These are phyloP conservation scores for Sarcophaga bullata DNA, from an alignment of 1,140 invertebrate genomes.

Conservation along the genomic window DNA sequence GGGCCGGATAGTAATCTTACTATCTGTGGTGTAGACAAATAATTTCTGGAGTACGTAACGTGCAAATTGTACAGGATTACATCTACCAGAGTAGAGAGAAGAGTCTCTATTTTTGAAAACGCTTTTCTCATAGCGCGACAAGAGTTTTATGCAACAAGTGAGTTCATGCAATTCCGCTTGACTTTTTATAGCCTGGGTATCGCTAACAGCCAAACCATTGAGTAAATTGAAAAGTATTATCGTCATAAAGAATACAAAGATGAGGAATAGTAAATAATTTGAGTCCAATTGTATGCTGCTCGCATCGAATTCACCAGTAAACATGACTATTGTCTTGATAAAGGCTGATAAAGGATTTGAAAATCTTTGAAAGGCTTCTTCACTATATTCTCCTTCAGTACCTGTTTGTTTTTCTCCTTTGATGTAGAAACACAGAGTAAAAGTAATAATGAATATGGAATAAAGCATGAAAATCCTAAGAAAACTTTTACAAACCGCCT, in stretches of 20 bases:
- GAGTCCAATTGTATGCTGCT: slow-evolving; percentile 67
- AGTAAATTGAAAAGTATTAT: slow-evolving; percentile 84
- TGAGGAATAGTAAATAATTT: slow-evolving; percentile 78
- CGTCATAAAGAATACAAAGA: slow-evolving; percentile 83
- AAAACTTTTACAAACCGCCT: background rate
- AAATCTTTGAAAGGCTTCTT: too few relatives aligned
- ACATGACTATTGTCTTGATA: too few relatives aligned
- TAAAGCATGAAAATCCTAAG: background rate
- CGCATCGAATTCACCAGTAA: slow-evolving; percentile 48
- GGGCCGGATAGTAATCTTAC: too few relatives aligned
- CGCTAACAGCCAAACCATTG: slow-evolving; percentile 76
- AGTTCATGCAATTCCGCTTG: slow-evolving; percentile 67
- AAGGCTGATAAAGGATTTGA: too few relatives aligned
- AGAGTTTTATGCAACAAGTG: too few relatives aligned
- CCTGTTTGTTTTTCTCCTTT: background rate
- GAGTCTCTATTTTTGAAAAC: too few relatives aligned
- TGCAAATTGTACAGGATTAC: too few relatives aligned
- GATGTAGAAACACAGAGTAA: background rate
- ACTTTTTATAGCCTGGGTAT: slow-evolving; percentile 79
- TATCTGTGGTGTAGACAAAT: too few relatives aligned
- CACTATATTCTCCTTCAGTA: background rate
- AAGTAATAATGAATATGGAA: background rate
- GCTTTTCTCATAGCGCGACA: too few relatives aligned
- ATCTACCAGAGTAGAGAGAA: too few relatives aligned
- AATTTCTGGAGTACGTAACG: too few relatives aligned